phyloP scores from a whole-genome alignment of 2,888 invertebrate genomes.

The Argyresthia goedartella region DNA sequence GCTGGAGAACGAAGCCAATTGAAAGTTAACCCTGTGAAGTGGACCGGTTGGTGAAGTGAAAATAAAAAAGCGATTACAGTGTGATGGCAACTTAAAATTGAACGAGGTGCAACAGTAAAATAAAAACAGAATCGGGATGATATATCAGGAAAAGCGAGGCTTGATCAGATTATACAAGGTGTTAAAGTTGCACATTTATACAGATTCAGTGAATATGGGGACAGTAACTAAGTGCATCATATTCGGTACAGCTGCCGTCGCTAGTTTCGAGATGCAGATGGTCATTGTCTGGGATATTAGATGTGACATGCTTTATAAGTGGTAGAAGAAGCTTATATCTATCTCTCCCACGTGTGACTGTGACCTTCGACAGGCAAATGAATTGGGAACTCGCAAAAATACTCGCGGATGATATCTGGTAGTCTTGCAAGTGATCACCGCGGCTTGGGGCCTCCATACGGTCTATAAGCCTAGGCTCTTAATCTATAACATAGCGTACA shows the following conservation, averaged over 20 bases:
- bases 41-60: slow-evolving; percentile 68
- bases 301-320: slow-evolving; percentile 59
- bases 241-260: neutral
- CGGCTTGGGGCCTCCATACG: slow-evolving; percentile 14
- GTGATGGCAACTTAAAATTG: slow-evolving; percentile 68
- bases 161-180: slow-evolving; percentile 47
- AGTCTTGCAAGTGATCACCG: slow-evolving; percentile 48
- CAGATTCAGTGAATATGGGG: slow-evolving; percentile 18
- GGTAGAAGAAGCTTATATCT: slow-evolving; percentile 63
- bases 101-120: slow-evolving; percentile 68
- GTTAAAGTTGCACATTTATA: slow-evolving; percentile 66
- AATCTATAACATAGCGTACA: neutral
- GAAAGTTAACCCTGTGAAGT: slow-evolving; percentile 68
- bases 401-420: slow-evolving; percentile 43
- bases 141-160: slow-evolving; percentile 69
- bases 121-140: slow-evolving; percentile 44
- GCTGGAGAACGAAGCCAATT: slow-evolving; percentile 65
- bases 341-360: slow-evolving; percentile 60
- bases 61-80: slow-evolving; percentile 63
- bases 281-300: slow-evolving; percentile 45
- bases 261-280: slow-evolving; percentile 21
- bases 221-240: slow-evolving; percentile 2
- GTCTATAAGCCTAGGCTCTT: neutral
- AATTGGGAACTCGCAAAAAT: slow-evolving; percentile 57
- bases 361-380: slow-evolving; percentile 60